Base-by-base conservation (phyloP, 2,113 vertebrate genomes). In the Stercorarius parasiticus region DNA sequence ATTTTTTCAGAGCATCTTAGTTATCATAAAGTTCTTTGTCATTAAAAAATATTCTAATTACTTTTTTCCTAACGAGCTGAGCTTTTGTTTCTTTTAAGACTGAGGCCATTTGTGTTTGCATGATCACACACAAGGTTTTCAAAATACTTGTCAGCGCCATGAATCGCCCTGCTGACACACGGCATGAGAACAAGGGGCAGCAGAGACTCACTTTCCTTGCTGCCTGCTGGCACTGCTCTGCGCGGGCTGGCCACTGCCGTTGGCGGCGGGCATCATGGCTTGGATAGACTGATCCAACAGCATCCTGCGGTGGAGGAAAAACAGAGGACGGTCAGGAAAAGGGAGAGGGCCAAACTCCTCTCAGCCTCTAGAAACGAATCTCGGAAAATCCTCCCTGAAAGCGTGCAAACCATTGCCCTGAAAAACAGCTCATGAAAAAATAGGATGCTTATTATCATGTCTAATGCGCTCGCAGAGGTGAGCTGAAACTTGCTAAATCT, bases 251-350 rank as follows among this genome's bases (percentile, higher is more conserved):
- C 78, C 32, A 3, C 82, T 95, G 88, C 90, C 49, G 23, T 69
- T 96, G 58, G 83, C 8, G 5, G 86, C 0, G 1, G 96, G 93
- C 86, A 95, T 86, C 91, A 89, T 43, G 67, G 96, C 77, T 92
- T 96, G 96, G 78, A 96, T 70, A 36, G 97, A 95, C 78, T 96
- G 97, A 74, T 96, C 96, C 94, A 98, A 69, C 87, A 97, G 94
- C 93, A 95, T 96, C 76, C 96, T 97, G 76, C 1, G 1, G 82
- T 9, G 61, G n/a, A 73, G 70, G 19, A 13, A 69, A 79, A 89
- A 82, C 40, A 93, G 22, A 32, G 27, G 16, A 38, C 1, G 4
- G 38, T 90, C 62, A 97, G 70, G 62, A 38, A 72, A 91, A 87
- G 22, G 40, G 36, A 82, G 25, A 76, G 13, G 9, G 42, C 30